Evolutionary conservation across 2,113 vertebrate genomes (phyloP).

Genomic region (Rhineura floridana): DNA sequence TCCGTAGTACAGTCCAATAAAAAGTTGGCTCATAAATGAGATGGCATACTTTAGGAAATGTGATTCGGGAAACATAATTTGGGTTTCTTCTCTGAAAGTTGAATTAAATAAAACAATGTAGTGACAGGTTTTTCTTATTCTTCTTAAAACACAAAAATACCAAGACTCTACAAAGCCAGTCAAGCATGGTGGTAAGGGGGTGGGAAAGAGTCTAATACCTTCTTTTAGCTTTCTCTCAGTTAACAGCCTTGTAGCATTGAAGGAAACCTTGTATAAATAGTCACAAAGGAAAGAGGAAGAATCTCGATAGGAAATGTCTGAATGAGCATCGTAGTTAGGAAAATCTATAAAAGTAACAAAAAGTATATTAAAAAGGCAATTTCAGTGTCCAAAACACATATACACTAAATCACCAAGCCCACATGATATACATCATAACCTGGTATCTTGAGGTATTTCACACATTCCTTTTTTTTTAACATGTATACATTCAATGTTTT

Average conservation of each 20-base stretch:
- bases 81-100: neutral
- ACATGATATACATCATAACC: neutral
- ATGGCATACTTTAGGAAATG: neutral
- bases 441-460: neutral
- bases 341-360: conserved; percentile 81
- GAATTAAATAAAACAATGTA: neutral
- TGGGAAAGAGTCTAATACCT: conserved; percentile 74
- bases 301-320: conserved; percentile 77
- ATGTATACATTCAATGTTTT: neutral
- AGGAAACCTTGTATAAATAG: conserved; percentile 87
- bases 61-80: neutral
- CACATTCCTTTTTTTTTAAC: neutral
- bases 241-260: conserved; percentile 75
- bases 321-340: conserved; percentile 79
- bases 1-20: neutral
- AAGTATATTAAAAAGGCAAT: neutral
- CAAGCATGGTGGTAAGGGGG: neutral
- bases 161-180: conserved; percentile 12
- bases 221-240: conserved; percentile 87
- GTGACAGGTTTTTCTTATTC: neutral
- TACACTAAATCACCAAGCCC: neutral
- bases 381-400: neutral
- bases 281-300: conserved; percentile 86
- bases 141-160: neutral
- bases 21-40: neutral